Evolutionary conservation across 2,113 vertebrate genomes (phyloP).

Genomic region (Notarius quadriscutis): DNA sequence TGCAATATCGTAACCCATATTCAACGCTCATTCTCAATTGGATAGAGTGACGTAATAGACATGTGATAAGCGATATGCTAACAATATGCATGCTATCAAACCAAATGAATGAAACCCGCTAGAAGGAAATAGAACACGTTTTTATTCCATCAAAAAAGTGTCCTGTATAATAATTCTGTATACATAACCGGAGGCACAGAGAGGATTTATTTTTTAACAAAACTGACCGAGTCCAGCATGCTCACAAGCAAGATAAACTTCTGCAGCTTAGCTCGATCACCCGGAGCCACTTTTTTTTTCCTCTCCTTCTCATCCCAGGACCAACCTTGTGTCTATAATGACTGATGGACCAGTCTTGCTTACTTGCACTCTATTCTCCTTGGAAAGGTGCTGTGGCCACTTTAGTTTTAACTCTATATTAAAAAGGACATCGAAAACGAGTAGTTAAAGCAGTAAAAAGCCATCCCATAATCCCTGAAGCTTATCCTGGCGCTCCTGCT

Average conservation of each 20-base stretch:
- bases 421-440: background rate
- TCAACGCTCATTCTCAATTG: too few relatives aligned
- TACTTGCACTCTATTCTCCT: background rate
- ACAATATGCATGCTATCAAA: too few relatives aligned
- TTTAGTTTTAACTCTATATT: background rate
- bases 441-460: background rate
- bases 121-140: too few relatives aligned
- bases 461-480: background rate
- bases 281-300: background rate
- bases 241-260: conserved; percentile 12
- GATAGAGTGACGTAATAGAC: too few relatives aligned
- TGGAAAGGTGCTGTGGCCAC: background rate
- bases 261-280: background rate
- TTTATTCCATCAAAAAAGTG: too few relatives aligned
- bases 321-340: background rate
- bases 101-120: too few relatives aligned
- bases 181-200: background rate
- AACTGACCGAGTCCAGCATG: background rate
- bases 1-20: too few relatives aligned
- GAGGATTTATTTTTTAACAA: background rate
- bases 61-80: too few relatives aligned
- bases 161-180: background rate
- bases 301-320: background rate
- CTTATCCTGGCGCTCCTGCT: background rate
- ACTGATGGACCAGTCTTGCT: conserved; percentile 4